These are phyloP conservation scores for Chaitophorus viminalis DNA, from an alignment of 2,888 invertebrate genomes.

Conservation along the genomic window DNA sequence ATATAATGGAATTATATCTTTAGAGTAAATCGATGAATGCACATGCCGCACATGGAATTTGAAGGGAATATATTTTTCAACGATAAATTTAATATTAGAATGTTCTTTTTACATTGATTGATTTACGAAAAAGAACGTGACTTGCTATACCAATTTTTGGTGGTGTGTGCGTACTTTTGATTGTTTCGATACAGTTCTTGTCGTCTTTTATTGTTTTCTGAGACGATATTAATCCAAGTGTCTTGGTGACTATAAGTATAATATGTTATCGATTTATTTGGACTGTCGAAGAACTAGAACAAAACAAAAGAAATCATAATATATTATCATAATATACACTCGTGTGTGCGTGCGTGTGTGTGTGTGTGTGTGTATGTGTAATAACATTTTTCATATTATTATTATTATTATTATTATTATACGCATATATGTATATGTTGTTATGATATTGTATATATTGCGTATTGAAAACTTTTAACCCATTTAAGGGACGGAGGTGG, in stretches of 20 bases:
- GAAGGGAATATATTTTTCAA: no score
- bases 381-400: no score
- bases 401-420: no score
- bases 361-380: no score
- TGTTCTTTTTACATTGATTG: background rate
- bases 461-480: slow-evolving; percentile 46
- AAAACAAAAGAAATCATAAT: background rate
- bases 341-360: no score
- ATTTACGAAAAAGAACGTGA: background rate
- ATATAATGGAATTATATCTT: no score
- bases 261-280: background rate
- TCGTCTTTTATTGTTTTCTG: background rate
- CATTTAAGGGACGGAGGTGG: slow-evolving; percentile 7
- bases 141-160: background rate
- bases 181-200: background rate
- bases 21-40: no score
- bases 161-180: background rate
- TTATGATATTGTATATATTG: no score
- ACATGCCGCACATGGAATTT: no score
- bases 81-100: background rate
- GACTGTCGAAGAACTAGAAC: background rate
- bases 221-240: slow-evolving; percentile 25
- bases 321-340: no score
- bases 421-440: no score
- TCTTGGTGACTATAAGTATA: background rate